phyloP scores from a whole-genome alignment of 2,113 vertebrate genomes.

The Sitta europaea region DNA sequence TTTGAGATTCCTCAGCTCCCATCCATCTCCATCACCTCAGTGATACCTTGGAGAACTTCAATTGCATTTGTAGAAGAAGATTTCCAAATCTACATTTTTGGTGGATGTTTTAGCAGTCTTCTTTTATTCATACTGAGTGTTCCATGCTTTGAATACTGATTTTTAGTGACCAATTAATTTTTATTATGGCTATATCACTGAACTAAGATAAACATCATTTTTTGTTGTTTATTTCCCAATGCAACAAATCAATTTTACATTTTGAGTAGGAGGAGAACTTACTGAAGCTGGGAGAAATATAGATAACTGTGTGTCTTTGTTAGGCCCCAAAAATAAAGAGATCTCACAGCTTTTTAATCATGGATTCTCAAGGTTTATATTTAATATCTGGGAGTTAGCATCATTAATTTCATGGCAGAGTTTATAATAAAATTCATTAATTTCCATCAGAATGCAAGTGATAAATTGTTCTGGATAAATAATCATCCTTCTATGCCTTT shows the following conservation, averaged over 20 bases:
- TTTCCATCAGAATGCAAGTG: background rate
- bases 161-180: background rate
- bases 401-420: background rate
- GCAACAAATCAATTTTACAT: slow-evolving; percentile 14
- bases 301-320: background rate
- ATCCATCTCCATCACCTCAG: background rate
- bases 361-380: background rate
- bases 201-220: background rate
- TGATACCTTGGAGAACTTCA: background rate
- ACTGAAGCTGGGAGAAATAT: background rate
- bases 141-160: background rate
- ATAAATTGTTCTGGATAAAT: background rate
- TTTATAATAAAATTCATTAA: background rate
- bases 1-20: background rate
- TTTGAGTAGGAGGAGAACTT: slow-evolving; percentile 3
- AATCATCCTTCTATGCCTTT: background rate
- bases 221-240: background rate
- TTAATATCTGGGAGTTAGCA: background rate
- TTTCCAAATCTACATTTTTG: background rate
- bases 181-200: background rate
- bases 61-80: background rate
- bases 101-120: background rate
- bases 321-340: background rate
- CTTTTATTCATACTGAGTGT: background rate
- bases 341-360: background rate